Evolutionary conservation across 2,888 invertebrate species (phyloP), one percentile per base, ranked within the genome.

Genomic region (Glaucopsyche alexis): DNA sequence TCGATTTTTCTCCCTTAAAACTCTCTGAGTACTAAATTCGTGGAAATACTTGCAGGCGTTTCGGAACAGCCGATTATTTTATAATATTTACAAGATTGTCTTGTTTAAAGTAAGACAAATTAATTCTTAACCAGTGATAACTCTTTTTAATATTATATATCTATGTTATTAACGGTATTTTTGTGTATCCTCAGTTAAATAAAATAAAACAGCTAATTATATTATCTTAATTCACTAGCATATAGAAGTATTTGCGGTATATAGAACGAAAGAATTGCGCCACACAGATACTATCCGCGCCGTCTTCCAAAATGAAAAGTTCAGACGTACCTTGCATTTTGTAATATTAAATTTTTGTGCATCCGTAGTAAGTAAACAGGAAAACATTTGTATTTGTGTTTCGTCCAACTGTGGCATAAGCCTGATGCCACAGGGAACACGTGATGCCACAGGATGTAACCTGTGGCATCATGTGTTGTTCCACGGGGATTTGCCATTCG

Each of bases 301-400:
- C 42, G 42, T 42, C 47, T 47, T 11, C 29, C 60, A 29, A 60
- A 60, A 60, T 29, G 60, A 60, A 60, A 60, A 29, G 14, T 38
- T 60, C 14, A 19, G 19, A 29, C 29, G 14, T 60, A 47, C 13
- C 47, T 47, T 47, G 60, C 60, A 60, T 60, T 60, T 60, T 14
- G 60, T 38, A 38, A 60, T 60, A 60, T 60, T 60, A 60, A 38
- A 60, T 60, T 60, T 60, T 60, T 60, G 60, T 60, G 60, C 60
- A 29, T 7, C 29, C 29, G 60, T 38, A 38, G 60, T 60, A 11
- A 13, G 13, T 47, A 13, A 29, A 60, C 60, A 29, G 60, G 60
- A 2, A 60, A 60, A 29, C 5, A 60, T 60, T 60, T 60, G 60
- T 60, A 60, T 60, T 52, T 52, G 52, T 52, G 52, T 52, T 60